Evolutionary conservation across 2,113 vertebrate genomes (phyloP), one percentile per base, ranked within the genome.

Genomic region (Nicator chloris): DNA sequence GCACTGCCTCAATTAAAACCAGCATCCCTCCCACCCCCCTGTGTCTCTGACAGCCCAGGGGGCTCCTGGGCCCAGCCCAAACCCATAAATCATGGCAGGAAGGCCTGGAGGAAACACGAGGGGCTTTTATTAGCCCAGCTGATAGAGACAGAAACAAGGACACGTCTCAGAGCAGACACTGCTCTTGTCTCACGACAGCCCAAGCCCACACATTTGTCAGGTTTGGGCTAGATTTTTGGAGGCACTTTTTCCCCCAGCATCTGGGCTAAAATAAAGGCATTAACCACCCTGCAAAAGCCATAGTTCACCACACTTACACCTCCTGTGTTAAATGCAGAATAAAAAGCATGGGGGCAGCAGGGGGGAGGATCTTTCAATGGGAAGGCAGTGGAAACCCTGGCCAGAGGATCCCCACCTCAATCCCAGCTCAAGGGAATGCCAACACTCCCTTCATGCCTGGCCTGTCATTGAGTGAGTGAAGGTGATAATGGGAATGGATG

Each of bases 131-230:
- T 79, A 82, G 57, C 57, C 35, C 68, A 40, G 53, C 40, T 88
- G 91, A 88, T 26, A 44, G 54, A 84, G 81, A 77, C 49, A 68
- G 82, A 79, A 81, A 72, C 57, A 93, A 90, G 91, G 80, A 90
- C 44, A 35, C 0, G 0, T 45, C 91, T 42, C 44, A 10, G 70
- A 72, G 79, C 51, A 61, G 76, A 59, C 0, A 0, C 53, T 66
- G 57, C 30, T 82, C 61, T 6, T 33, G 13, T 50, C 79, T 85
- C 86, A 33, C 0, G 0, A 60, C 70, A 68, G 35, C 35, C 68
- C 80, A 50, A 86, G 33, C 45, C 68, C 54, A 80, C 40, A 35
- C 9, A 5, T 15, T 57, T 66, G 28, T 42, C 51, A 59, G 15
- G n/a, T 53, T 69, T 19, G 51, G 56, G 28, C 6, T 24, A 16